Evolutionary conservation across 2,888 invertebrate species (phyloP).

Genomic region (Microplitis manilae): DNA sequence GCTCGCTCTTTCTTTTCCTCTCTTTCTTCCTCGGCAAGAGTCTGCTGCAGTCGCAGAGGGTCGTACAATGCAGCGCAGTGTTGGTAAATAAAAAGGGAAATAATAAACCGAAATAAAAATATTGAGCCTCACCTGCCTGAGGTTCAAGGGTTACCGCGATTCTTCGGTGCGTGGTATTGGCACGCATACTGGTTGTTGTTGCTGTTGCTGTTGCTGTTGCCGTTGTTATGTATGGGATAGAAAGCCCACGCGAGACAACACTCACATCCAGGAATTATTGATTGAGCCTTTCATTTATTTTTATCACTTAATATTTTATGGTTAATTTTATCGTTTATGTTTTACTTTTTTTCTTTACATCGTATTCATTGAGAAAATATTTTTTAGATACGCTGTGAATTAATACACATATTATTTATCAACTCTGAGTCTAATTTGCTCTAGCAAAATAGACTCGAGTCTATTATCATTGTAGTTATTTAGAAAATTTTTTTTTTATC

Average conservation of each 20-base stretch:
- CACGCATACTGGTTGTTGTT: slow-evolving; percentile 5
- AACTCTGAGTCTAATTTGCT: no score
- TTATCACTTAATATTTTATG: slow-evolving; percentile 9
- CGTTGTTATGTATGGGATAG: neutral
- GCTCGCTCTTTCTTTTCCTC: neutral
- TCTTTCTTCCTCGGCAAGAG: neutral
- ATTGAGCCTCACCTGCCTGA: slow-evolving; percentile 62
- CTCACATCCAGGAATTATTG: slow-evolving; percentile 27
- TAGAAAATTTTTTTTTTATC: no score
- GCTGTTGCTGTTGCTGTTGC: neutral
- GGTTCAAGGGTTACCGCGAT: slow-evolving; percentile 59
- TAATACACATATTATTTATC: no score
- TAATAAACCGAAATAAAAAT: slow-evolving; percentile 52
- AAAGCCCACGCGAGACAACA: slow-evolving; percentile 30
- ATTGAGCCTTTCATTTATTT: slow-evolving; percentile 30
- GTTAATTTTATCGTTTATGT: neutral
- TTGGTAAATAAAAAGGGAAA: neutral
- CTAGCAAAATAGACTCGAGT: no score
- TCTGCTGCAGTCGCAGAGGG: neutral
- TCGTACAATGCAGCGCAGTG: neutral
- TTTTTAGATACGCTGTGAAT: no score
- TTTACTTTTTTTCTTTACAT: neutral
- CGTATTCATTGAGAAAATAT: no score
- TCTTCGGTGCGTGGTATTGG: slow-evolving; percentile 34
- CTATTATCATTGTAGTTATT: no score